These are phyloP conservation scores for Plectrocnemia conspersa DNA, from an alignment of 1,140 invertebrate genomes.

Conservation along the genomic window DNA sequence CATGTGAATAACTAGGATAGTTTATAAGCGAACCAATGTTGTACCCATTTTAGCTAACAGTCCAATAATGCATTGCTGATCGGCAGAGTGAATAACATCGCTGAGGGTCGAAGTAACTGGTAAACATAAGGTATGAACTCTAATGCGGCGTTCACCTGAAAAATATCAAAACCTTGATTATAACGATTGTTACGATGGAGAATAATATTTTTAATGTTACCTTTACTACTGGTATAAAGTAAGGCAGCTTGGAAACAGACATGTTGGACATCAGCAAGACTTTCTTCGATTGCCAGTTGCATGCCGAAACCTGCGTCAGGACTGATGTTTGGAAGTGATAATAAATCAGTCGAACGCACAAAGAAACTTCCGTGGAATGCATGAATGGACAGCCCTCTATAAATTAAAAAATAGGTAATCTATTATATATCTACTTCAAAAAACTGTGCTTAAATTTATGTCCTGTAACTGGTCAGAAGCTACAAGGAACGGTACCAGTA, in stretches of 20 bases:
- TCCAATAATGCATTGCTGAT: slow-evolving; percentile 91
- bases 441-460: background rate
- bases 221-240: slow-evolving; percentile 96
- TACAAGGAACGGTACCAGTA: background rate
- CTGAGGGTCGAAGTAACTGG: slow-evolving; percentile 80
- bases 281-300: slow-evolving; percentile 94
- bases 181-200: too few species aligned
- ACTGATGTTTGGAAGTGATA: slow-evolving; percentile 96
- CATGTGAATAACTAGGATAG: slow-evolving; percentile 10
- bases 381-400: slow-evolving; percentile 84
- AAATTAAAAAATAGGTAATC: slow-evolving; percentile 16
- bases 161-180: slow-evolving; percentile 24
- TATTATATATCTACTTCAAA: background rate
- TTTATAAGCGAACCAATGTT: too few species aligned
- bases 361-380: slow-evolving; percentile 99
- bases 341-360: slow-evolving; percentile 93
- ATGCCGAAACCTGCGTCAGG: slow-evolving; percentile 97
- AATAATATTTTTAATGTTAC: too few species aligned
- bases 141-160: slow-evolving; percentile 88
- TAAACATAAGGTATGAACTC: slow-evolving; percentile 94
- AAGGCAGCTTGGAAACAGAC: slow-evolving; percentile 98
- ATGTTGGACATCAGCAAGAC: slow-evolving; percentile 75
- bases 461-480: background rate
- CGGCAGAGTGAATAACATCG: slow-evolving; percentile 87
- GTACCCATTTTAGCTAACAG: slow-evolving; percentile 93